Percentiles rank a stretch among this genome's conserved stretches.
These are phyloP conservation scores for Caenorhabditis tropicalis DNA, from an alignment of 1,140 invertebrate genomes.

Conservation along the genomic window DNA sequence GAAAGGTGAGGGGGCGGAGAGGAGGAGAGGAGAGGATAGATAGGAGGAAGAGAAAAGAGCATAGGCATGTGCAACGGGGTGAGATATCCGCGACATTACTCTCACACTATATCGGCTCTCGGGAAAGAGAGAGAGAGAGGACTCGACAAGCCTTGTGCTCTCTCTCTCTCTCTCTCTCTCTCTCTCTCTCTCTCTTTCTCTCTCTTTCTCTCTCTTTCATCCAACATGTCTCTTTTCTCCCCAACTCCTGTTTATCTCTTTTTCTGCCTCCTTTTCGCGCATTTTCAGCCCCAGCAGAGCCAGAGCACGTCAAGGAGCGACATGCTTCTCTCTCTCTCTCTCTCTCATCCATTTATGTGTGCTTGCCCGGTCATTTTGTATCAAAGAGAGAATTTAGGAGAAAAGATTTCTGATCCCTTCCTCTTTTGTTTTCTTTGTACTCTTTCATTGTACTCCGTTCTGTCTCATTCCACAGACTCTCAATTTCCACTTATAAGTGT, in stretches of 20 bases:
- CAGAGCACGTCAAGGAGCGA: neutral
- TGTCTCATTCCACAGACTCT: neutral
- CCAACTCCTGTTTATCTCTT: neutral
- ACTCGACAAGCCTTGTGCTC: no score
- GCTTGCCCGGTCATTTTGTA: no score
- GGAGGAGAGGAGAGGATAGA: neutral
- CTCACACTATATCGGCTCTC: neutral
- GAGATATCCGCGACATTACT: constrained; percentile 19
- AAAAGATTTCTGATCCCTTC: neutral
- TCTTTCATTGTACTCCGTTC: neutral
- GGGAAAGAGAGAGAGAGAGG: no score
- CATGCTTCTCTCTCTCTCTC: neutral
- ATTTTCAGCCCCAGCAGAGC: neutral
- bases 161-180: neutral
- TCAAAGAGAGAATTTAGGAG: neutral
- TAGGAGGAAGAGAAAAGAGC: neutral
- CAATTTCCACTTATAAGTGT: no score
- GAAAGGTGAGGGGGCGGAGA: constrained; percentile 36
- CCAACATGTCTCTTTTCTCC: neutral
- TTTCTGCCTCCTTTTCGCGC: neutral
- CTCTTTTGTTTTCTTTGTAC: neutral
- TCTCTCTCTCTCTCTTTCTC: neutral
- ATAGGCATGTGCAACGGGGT: neutral
- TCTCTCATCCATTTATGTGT: neutral
- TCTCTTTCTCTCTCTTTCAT: neutral